Evolutionary conservation across 37 sponge, comb jelly and placozoan genomes (phyloP).

Genomic region (Tethya wilhelma): DNA sequence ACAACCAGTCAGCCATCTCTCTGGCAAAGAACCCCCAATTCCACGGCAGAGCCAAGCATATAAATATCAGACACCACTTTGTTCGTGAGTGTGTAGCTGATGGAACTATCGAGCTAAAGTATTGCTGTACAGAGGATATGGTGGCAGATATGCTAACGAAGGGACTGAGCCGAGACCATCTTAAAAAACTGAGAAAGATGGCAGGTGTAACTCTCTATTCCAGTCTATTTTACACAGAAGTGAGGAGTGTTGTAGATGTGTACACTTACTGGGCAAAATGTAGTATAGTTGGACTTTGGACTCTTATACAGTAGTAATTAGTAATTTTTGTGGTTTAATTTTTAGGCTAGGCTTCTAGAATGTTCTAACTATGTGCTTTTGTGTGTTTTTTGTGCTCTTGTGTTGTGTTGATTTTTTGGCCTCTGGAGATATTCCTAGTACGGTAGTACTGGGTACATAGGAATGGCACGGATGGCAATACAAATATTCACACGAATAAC

Average conservation of each 20-base stretch:
- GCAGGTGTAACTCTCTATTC: neutral
- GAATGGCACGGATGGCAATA: too few species aligned
- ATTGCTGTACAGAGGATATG: neutral
- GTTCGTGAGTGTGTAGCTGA: neutral
- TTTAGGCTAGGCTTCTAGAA: too few species aligned
- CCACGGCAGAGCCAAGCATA: too few species aligned
- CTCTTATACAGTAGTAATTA: too few species aligned
- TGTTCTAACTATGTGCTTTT: too few species aligned
- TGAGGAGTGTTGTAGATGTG: slow-evolving; percentile 64
- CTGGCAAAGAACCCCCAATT: neutral
- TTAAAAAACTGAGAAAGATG: neutral
- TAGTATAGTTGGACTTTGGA: too few species aligned
- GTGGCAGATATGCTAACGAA: neutral
- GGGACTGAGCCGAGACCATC: neutral
- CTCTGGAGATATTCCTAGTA: too few species aligned
- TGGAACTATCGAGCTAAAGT: neutral
- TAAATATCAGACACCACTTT: neutral
- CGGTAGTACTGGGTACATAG: too few species aligned
- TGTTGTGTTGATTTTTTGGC: too few species aligned
- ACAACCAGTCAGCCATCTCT: neutral
- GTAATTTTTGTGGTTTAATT: too few species aligned
- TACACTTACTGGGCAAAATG: slow-evolving; percentile 84
- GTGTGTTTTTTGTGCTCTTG: too few species aligned
- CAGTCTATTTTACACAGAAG: neutral
- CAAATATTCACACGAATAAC: too few species aligned